Conservation (phyloP, 2,797 vertebrate genomes). For the Nannoperca obscura region DNA sequence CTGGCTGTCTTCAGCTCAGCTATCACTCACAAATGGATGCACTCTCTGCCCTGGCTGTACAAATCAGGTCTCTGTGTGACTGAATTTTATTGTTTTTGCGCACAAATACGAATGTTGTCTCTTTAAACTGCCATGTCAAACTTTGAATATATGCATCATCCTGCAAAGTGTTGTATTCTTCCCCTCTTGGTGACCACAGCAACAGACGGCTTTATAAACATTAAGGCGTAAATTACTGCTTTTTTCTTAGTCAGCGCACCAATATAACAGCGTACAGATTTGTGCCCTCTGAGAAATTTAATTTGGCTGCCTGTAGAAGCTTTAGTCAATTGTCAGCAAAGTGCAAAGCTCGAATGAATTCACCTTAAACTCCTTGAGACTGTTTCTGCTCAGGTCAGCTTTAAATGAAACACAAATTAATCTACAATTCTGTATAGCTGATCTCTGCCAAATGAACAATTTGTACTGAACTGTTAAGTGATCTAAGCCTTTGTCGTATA, state of each 20-base stretch:
- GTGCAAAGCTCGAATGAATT: conserved; percentile 59
- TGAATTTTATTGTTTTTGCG: conserved; percentile 14
- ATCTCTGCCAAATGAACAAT: conserved; percentile 47
- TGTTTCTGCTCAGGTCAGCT: conserved; percentile 63
- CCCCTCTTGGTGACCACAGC: background rate
- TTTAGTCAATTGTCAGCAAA: conserved; percentile 66
- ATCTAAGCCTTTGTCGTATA: conserved; percentile 10
- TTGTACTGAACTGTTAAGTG: conserved; percentile 26
- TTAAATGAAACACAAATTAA: conserved; percentile 60
- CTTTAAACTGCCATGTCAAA: conserved; percentile 36
- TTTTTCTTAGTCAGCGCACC: conserved; percentile 2
- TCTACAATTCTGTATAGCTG: conserved; percentile 19
- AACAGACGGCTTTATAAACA: conserved; percentile 28
- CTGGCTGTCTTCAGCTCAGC: conserved; percentile 24
- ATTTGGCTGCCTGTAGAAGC: conserved; percentile 26
- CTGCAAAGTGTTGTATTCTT: background rate
- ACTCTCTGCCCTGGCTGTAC: conserved; percentile 20
- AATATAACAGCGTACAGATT: conserved; percentile 5
- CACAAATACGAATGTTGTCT: conserved; percentile 45
- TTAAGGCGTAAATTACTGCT: background rate
- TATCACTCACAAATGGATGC: conserved; percentile 30
- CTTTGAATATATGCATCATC: conserved; percentile 28
- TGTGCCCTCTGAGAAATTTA: conserved; percentile 41
- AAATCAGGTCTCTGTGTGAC: conserved; percentile 38
- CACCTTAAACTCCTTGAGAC: conserved; percentile 53